Base-by-base conservation (phyloP, 1,140 invertebrate species). In the Cotesia typhae region DNA sequence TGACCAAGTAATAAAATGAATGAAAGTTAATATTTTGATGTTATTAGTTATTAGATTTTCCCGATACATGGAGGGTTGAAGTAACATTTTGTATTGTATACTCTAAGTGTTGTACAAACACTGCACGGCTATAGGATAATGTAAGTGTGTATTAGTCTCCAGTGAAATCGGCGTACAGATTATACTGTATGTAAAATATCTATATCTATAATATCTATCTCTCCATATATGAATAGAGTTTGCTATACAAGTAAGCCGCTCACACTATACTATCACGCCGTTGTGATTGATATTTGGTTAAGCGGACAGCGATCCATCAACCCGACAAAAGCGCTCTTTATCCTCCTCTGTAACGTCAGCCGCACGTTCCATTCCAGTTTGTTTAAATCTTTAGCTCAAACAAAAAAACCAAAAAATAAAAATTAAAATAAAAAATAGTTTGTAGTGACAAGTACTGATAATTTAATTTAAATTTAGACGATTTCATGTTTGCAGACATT, bases 401-500 rank as follows among this genome's bases (percentile, higher is more conserved):
- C 0, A 60, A 60, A 60, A 35, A 60, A 57, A 7, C 9, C 5
- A 66, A 10, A 1, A 10, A 17, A 10, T 66, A 41, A 51, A 38
- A n/a, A 4, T 12, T 41, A 41, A 14, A 4, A 4, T 65, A 12
- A 20, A 67, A 47, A 47, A 9, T 47, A 9, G 10, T 47, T 47
- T 6, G 0, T 10, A 20, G 20, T 35, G 14, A 36, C 2, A 6
- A 17, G 12, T 55, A 4, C 20, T 3, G 28, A 37, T 28, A 10
- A 41, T 57, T 57, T 69, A 47, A 60, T 60, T 70, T 60, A 59
- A 17, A 55, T n/a, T 70, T 57, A 12, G 35, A 67, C 28, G 36
- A 52, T 80, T 77, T 71, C 80, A 52, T 81, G 82, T 64, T 90
- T 90, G 6, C 89, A 93, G 93, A 95, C 88, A 93, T 95, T 84